Conservation (phyloP, 2,797 vertebrate genomes). For the Kryptopterus vitreolus region DNA sequence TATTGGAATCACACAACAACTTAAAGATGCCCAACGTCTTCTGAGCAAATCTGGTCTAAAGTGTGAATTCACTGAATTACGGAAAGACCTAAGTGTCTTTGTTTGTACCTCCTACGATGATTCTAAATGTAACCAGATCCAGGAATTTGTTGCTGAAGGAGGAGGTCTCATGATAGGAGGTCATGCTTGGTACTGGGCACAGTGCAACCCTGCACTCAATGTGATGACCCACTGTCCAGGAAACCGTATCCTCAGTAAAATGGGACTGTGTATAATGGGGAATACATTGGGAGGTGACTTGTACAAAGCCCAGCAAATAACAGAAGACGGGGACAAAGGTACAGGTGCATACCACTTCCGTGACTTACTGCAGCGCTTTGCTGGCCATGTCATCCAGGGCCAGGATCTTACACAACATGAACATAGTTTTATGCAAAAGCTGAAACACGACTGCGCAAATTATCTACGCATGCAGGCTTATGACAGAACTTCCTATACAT, state of each 20-base stretch:
- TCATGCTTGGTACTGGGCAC: slow-evolving; percentile 80
- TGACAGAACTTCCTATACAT: slow-evolving; percentile 63
- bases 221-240: slow-evolving; percentile 69
- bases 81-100: slow-evolving; percentile 69
- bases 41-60: slow-evolving; percentile 61
- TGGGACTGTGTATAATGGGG: slow-evolving; percentile 74
- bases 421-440: slow-evolving; percentile 58
- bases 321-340: slow-evolving; percentile 18
- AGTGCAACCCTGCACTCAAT: slow-evolving; percentile 56
- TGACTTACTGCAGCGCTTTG: slow-evolving; percentile 67
- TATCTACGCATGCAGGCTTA: slow-evolving; percentile 70
- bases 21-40: not conserved
- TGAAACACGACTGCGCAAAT: slow-evolving; percentile 63
- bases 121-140: slow-evolving; percentile 65
- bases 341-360: slow-evolving; percentile 72
- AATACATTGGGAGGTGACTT: slow-evolving; percentile 21
- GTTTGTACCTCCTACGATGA: slow-evolving; percentile 71
- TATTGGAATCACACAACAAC: slow-evolving; percentile 62
- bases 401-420: slow-evolving; percentile 57
- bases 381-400: slow-evolving; percentile 55
- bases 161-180: slow-evolving; percentile 81
- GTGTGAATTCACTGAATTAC: slow-evolving; percentile 64
- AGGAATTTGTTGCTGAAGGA: slow-evolving; percentile 82
- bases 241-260: slow-evolving; percentile 77
- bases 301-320: slow-evolving; percentile 58